Evolutionary conservation across 2,113 vertebrate species (phyloP), one percentile per base, ranked within the genome.

Genomic region (Polyodon spathula): DNA sequence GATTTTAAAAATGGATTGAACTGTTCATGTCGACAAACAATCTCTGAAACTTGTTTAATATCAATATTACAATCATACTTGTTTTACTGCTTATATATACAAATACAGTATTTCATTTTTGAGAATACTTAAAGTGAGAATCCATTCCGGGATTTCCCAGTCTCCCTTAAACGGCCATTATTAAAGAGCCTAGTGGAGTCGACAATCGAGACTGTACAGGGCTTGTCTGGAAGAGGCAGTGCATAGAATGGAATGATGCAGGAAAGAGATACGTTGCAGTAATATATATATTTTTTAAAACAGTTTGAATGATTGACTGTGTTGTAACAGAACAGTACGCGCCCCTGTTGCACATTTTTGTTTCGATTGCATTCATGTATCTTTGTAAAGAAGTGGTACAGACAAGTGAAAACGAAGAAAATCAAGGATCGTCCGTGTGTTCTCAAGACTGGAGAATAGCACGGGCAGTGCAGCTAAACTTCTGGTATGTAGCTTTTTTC

Each of bases 401-500:
- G 71, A 63, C 71, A 73, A 72, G 66, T 73, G 73, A 67, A 74
- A 67, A 76, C 66, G 76, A 80, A 68, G 76, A 72, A 78, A 76
- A 77, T 74, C 78, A 75, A 76, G 76, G 81, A 77, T 73, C 70
- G 37, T 15, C 76, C 79, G 73, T 68, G 76, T 80, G 67, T 74
- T 73, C 27, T 40, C 73, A 81, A 77, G 78, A 80, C 77, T 63
- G 78, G 78, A 78, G 76, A 83, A 81, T 85, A 69, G 73, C 69
- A 77, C 79, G 80, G 78, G 71, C 81, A 71, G 74, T 74, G 64
- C 81, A 80, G 79, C 82, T 81, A 78, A 79, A 74, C 79, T 71
- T 79, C 74, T 78, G 86, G 86, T 86, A 88, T 86, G 86, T 88
- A 68, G 78, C 81, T 70, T 81, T 81, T 86, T 82, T 80, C 53